A percentile compares a stretch with the other conserved stretches of the same genome.
These are phyloP conservation scores for Allolobophora icterica DNA, from an alignment of 2,888 invertebrate species.

Conservation along the genomic window DNA sequence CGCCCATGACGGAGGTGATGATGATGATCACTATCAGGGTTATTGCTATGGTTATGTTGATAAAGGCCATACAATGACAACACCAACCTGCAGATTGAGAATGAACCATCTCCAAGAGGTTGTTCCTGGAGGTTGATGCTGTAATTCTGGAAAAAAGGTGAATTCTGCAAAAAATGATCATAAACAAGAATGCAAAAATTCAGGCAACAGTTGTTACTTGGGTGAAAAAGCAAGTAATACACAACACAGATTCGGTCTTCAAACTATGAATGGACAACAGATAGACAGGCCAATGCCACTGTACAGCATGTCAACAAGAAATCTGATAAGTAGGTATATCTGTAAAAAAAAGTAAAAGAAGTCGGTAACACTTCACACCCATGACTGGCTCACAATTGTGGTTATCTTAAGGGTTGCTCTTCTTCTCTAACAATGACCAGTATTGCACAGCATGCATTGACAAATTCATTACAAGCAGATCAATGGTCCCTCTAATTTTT, in stretches of 20 bases:
- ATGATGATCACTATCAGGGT: background rate
- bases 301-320: background rate
- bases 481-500: too few species aligned
- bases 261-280: background rate
- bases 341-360: too few species aligned
- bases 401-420: too few species aligned
- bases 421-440: too few species aligned
- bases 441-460: too few species aligned
- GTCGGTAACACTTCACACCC: too few species aligned
- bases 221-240: background rate
- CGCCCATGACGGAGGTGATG: background rate
- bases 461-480: too few species aligned
- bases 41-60: background rate
- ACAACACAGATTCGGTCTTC: background rate
- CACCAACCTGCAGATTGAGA: constrained; percentile 77
- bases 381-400: too few species aligned
- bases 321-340: too few species aligned
- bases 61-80: background rate
- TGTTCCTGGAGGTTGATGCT: constrained; percentile 74
- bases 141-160: constrained; percentile 85
- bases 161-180: constrained; percentile 71
- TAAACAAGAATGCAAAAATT: constrained; percentile 12
- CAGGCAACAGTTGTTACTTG: background rate
- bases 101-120: constrained; percentile 85
- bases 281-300: background rate